Conservation (phyloP, 2,888 invertebrate species). For the Agrochola circellaris region DNA sequence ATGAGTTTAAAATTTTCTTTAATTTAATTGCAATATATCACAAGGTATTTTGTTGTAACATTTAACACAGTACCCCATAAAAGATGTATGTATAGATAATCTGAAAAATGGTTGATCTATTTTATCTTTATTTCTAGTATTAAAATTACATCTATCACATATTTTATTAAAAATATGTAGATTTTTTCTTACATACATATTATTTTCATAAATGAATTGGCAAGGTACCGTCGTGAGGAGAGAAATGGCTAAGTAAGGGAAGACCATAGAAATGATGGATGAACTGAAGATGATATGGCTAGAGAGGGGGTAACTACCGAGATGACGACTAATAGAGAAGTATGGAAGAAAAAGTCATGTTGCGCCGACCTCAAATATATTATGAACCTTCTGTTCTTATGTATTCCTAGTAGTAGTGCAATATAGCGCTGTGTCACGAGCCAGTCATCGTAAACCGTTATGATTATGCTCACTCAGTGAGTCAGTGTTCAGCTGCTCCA, state of each 20-base stretch:
- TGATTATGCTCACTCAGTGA: constrained; percentile 27
- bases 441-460: constrained; percentile 43
- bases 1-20: too few relatives aligned
- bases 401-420: background rate
- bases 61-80: too few relatives aligned
- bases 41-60: too few relatives aligned
- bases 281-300: background rate
- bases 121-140: too few relatives aligned
- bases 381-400: constrained; percentile 18
- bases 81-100: too few relatives aligned
- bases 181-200: too few relatives aligned
- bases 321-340: background rate
- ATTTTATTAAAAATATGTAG: too few relatives aligned
- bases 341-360: background rate
- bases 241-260: background rate
- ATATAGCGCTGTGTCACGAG: constrained; percentile 23
- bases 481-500: constrained; percentile 3
- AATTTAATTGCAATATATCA: too few relatives aligned
- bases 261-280: background rate
- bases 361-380: background rate
- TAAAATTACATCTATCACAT: too few relatives aligned
- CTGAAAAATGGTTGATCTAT: too few relatives aligned
- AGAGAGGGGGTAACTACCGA: background rate
- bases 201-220: too few relatives aligned
- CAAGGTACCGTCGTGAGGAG: too few relatives aligned